Evolutionary conservation across 2,888 invertebrate species (phyloP).

Genomic region (Scotopteryx bipunctaria): DNA sequence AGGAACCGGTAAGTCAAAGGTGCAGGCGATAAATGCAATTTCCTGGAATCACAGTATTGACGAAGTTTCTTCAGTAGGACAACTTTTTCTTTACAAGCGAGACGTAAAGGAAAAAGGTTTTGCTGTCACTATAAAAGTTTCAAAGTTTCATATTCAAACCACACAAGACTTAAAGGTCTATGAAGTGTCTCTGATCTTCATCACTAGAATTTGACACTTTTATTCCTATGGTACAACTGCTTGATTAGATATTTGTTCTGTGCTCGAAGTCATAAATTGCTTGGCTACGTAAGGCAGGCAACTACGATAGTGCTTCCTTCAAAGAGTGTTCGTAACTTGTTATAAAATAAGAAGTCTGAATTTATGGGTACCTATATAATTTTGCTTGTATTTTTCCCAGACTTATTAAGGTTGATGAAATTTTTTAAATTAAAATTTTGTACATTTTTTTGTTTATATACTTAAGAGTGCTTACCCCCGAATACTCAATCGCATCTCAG

Average conservation of each 20-base stretch:
- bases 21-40: slow-evolving; percentile 70
- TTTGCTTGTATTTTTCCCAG: not conserved
- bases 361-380: not conserved
- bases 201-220: too few species aligned
- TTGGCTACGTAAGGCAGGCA: slow-evolving; percentile 32
- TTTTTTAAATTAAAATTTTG: not conserved
- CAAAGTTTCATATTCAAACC: too few species aligned
- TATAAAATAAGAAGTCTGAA: not conserved
- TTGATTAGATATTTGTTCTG: not conserved
- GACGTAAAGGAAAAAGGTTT: too few species aligned
- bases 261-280: slow-evolving; percentile 51
- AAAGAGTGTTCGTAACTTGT: slow-evolving; percentile 29
- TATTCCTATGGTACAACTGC: not conserved
- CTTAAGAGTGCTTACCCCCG: too few species aligned
- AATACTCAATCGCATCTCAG: too few species aligned
- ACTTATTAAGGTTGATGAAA: not conserved
- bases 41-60: slow-evolving; percentile 45
- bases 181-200: too few species aligned
- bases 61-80: not conserved
- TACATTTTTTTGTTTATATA: too few species aligned
- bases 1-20: slow-evolving; percentile 66
- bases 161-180: too few species aligned
- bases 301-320: slow-evolving; percentile 42
- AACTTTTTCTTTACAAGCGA: too few species aligned
- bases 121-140: too few species aligned